A percentile compares a stretch with the other conserved stretches of the same genome.
Conservation (phyloP, 2,797 vertebrate species). For the Merluccius polli region DNA sequence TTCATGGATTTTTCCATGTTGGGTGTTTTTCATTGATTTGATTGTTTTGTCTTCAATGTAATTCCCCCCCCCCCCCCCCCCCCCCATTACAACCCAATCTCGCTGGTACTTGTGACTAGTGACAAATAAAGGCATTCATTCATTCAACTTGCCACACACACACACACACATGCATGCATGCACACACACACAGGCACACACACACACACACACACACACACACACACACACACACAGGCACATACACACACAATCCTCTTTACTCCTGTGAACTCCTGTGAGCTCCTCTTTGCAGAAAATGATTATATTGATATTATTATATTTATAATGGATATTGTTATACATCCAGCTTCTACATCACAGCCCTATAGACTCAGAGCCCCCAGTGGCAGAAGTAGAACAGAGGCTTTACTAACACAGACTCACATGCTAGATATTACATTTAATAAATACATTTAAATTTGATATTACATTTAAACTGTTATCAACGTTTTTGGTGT, state of each 20-base stretch:
- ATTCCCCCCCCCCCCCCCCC: no score
- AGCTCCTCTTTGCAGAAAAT: constrained; percentile 14
- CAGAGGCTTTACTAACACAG: neutral
- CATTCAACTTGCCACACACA: neutral
- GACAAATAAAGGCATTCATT: no score
- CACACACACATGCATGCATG: constrained; percentile 3
- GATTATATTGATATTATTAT: no score
- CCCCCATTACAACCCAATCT: no score
- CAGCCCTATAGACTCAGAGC: constrained; percentile 6
- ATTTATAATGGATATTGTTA: no score
- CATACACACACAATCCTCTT: constrained; percentile 16
- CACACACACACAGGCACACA: constrained; percentile 15
- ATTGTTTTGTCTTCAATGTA: no score
- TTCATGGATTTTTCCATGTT: neutral
- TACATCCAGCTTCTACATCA: constrained; percentile 21
- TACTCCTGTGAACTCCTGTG: constrained; percentile 15
- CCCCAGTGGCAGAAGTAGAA: neutral
- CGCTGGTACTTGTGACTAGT: no score
- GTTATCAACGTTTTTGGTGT: neutral
- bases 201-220: constrained; percentile 12
- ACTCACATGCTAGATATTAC: constrained; percentile 3
- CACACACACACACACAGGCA: constrained; percentile 18
- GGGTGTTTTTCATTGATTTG: no score
- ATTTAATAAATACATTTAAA: no score
- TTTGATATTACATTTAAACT: no score